Base-by-base conservation (phyloP, 2,113 vertebrate genomes). In the Erythrocercus mccallii region DNA sequence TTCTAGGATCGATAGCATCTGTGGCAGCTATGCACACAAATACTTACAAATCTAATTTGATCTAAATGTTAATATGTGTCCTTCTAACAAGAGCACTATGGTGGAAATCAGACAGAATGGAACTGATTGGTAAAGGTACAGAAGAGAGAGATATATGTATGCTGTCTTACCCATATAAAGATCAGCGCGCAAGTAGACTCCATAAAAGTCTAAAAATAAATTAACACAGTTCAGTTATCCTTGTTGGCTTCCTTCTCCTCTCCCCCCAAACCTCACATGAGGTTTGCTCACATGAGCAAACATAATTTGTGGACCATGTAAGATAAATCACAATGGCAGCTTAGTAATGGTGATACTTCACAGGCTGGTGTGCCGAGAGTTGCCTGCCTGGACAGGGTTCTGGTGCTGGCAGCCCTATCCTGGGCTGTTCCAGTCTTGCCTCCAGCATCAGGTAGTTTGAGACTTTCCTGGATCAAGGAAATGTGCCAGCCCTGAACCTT, bases 191-290 rank as follows among this genome's bases (percentile, higher is more conserved):
- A 3, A 87, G 86, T 9, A 38, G 88, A 56, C 22, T 91, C 95
- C 81, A 30, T 89, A 60, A 45, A 94, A 78, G 23, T 93, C 92
- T 96, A 90, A 80, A 92, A 96, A 92, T 86, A 86, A 92, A 96
- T 86, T 24, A 83, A 88, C 44, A 88, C 11, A 74, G 6, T 86
- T 89, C 30, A 66, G 82, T 96, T 95, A 97, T 70, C 92, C 8
- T 45, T 80, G 8, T 38, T 70, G 54, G 28, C 35, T 79, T 92
- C 21, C 44, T 83, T 48, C 30, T 80, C 33, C 23, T 86, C 30
- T 81, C 53, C 62, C 47, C 51, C 27, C 24, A 58, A 12, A 64
- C 3, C 24, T n/a, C n/a, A n/a, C n/a, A n/a, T n/a, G n/a, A n/a
- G n/a, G n/a, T n/a, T n/a, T n/a, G n/a, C n/a, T n/a, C n/a, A n/a